phyloP scores from a whole-genome alignment of 2,888 invertebrate species.

The Leptura quadrifasciata region DNA sequence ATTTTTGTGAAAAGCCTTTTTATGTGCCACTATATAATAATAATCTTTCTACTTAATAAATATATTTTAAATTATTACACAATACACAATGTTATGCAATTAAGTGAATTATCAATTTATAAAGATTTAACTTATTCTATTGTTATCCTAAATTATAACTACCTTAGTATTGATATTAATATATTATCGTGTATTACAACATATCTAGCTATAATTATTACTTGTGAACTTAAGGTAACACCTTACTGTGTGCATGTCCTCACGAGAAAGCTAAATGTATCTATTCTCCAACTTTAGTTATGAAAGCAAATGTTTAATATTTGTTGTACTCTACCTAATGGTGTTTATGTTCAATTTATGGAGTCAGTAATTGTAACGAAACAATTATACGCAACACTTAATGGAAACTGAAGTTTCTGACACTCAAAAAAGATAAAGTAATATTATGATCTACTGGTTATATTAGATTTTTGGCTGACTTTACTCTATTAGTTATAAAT shows the following conservation, averaged over 20 bases:
- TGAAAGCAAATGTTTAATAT: constrained; percentile 30
- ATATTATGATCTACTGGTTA: not conserved
- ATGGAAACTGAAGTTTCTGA: constrained; percentile 14
- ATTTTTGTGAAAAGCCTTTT: too few relatives aligned
- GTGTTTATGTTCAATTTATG: constrained; percentile 27
- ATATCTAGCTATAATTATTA: not conserved
- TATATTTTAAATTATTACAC: too few relatives aligned
- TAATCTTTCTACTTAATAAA: too few relatives aligned
- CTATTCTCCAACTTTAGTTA: constrained; percentile 11
- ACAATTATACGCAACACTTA: constrained; percentile 5
- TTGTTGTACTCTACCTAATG: constrained; percentile 30
- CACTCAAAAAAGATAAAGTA: not conserved
- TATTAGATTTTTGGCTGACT: not conserved
- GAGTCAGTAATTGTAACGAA: constrained; percentile 23
- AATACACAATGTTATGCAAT: too few relatives aligned
- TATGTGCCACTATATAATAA: too few relatives aligned
- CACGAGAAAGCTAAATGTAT: constrained; percentile 8
- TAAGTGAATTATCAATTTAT: too few relatives aligned
- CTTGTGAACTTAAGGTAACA: not conserved
- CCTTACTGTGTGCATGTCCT: not conserved
- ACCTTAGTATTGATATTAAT: not conserved
- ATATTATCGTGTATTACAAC: not conserved
- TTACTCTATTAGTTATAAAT: too few relatives aligned
- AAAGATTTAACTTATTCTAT: too few relatives aligned
- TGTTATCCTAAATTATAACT: too few relatives aligned